Evolutionary conservation across 2,113 vertebrate species (phyloP), one percentile per base, ranked within the genome.

Genomic region (Mugil cephalus): DNA sequence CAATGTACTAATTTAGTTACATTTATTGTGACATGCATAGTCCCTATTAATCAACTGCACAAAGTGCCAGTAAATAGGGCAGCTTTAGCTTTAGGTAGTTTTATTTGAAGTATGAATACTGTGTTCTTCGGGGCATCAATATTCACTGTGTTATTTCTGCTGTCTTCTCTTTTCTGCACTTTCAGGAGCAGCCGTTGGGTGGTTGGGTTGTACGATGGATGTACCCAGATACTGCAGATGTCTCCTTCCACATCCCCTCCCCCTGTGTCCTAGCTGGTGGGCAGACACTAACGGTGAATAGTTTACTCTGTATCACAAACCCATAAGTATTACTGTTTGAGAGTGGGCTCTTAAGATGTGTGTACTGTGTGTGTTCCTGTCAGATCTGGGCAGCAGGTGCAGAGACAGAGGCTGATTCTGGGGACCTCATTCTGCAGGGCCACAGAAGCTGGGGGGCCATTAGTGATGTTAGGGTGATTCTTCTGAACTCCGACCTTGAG

Each of bases 381-480:
- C 82, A 97, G 96, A 93, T 97, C 75, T 97, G 96, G 96, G 91
- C 94, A n/a, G 90, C 92, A 59, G 91, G 81, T 9, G 83, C 92
- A 55, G 92, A 91, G 53, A 63, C 74, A 11, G 91, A 91, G 11
- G 91, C 91, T 8, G 87, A 86, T n/a, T 83, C 90, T 1, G 79
- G 64, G 43, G 94, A 95, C 69, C 84, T 96, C 61, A 59, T 96
- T 1, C 93, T 95, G 84, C 93, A 91, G 82, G 86, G 87, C 15
- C 93, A 94, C 60, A 91, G 56, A 54, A 94, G 87, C 11, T 96
- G 95, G 95, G 95, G 94, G 43, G 38, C 79, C 0, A 84, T 89
- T 2, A 77, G 80, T 13, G 88, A 89, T 30, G 79, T 95, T 1
- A 84, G 69, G 18, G 91, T 96, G 21, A 68, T 84, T 5, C 94